phyloP scores from a whole-genome alignment of 2,888 invertebrate species.

The Chouioia cunea region DNA sequence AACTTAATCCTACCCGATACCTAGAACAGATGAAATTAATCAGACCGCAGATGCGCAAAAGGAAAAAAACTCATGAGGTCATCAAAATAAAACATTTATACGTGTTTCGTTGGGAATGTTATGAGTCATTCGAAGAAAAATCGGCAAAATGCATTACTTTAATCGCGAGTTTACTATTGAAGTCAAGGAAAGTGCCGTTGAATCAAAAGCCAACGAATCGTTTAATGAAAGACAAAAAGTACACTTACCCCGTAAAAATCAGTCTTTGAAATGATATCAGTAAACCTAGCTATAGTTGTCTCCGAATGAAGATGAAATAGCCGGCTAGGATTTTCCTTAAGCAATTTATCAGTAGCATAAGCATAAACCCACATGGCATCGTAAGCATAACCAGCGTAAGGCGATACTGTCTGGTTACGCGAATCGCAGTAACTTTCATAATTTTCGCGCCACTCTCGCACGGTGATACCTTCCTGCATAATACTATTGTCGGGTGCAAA shows the following conservation, averaged over 20 bases:
- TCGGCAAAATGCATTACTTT: too few species aligned
- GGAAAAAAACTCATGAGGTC: too few species aligned
- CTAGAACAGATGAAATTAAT: conserved; percentile 45
- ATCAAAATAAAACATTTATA: too few species aligned
- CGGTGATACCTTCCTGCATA: conserved; percentile 77
- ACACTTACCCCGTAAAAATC: conserved; percentile 78
- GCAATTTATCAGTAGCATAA: conserved; percentile 76
- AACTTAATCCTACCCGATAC: conserved; percentile 80
- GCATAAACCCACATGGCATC: conserved; percentile 88
- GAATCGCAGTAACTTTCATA: conserved; percentile 64
- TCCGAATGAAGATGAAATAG: conserved; percentile 72
- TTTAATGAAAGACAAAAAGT: neutral
- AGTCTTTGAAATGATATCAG: conserved; percentile 75
- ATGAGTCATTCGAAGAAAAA: too few species aligned
- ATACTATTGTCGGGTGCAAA: conserved; percentile 74
- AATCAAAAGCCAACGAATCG: too few species aligned
- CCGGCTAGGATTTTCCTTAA: conserved; percentile 74
- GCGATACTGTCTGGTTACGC: conserved; percentile 67
- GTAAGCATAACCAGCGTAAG: conserved; percentile 83
- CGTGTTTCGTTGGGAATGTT: too few species aligned
- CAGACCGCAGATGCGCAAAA: too few species aligned
- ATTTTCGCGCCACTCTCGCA: conserved; percentile 74
- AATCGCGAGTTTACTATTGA: too few species aligned
- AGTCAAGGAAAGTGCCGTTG: too few species aligned
- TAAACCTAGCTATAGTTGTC: conserved; percentile 73